Evolutionary conservation across 2,888 invertebrate species (phyloP).

Genomic region (Cosmia trapezina): DNA sequence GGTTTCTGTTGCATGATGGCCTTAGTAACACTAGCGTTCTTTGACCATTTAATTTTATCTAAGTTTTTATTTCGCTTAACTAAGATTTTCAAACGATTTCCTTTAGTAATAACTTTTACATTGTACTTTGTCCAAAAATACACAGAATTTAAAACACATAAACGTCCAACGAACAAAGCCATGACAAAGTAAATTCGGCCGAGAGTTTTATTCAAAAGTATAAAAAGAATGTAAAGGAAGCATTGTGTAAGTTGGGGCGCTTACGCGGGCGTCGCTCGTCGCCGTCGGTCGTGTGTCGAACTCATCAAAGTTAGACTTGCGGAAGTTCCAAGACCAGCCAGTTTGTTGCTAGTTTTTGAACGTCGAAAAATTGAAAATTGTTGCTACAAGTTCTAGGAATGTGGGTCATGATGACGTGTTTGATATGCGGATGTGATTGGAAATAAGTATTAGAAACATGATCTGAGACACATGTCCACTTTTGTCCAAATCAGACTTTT

Average conservation of each 20-base stretch:
- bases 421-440: constrained; percentile 13
- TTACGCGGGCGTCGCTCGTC: constrained; percentile 67
- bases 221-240: constrained; percentile 70
- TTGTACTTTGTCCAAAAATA: constrained; percentile 21
- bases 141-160: constrained; percentile 49
- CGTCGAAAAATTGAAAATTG: constrained; percentile 76
- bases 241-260: constrained; percentile 78
- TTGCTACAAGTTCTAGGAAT: constrained; percentile 58
- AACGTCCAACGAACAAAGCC: constrained; percentile 65
- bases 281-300: constrained; percentile 74
- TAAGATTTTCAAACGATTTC: background rate
- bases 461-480: background rate
- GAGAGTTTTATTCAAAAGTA: constrained; percentile 75
- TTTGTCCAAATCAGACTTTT: background rate
- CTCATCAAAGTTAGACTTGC: constrained; percentile 82
- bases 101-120: background rate
- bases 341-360: constrained; percentile 71
- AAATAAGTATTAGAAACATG: background rate
- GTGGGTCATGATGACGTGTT: constrained; percentile 24
- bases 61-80: too few species aligned
- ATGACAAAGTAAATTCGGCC: constrained; percentile 71
- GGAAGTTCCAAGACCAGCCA: constrained; percentile 65
- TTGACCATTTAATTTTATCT: too few species aligned
- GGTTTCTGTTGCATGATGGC: too few species aligned
- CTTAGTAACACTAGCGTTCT: background rate